A percentile compares a stretch with the other conserved stretches of the same genome.
These are phyloP conservation scores for Tetragnatha versicolor DNA, from an alignment of 1,140 invertebrate genomes.

Conservation along the genomic window DNA sequence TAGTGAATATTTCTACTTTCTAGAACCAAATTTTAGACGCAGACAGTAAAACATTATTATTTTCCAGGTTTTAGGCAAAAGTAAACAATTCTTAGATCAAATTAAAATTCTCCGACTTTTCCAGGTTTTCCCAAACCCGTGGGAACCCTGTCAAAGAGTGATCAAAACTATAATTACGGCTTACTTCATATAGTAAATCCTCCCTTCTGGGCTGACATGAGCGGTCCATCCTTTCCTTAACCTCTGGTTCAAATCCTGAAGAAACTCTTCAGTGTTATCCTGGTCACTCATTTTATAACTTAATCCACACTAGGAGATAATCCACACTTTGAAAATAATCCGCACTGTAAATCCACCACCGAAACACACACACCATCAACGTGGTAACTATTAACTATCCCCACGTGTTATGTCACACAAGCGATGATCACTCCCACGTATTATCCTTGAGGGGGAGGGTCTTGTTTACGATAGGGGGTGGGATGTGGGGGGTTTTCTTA, in stretches of 20 bases:
- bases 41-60: too few relatives aligned
- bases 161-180: conserved; percentile 60
- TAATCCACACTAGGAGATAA: neutral
- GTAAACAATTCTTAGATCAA: too few relatives aligned
- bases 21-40: too few relatives aligned
- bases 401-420: conserved; percentile 18
- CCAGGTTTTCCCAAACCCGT: too few relatives aligned
- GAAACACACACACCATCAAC: neutral
- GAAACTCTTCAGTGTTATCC: conserved; percentile 10
- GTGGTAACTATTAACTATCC: neutral
- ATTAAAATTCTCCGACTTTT: too few relatives aligned
- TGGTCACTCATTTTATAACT: neutral
- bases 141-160: neutral
- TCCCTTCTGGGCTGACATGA: conserved; percentile 74
- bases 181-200: conserved; percentile 83
- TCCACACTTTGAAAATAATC: neutral
- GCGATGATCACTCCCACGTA: too few relatives aligned
- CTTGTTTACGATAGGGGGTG: too few relatives aligned
- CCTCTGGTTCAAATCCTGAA: conserved; percentile 59
- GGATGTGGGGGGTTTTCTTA: too few relatives aligned
- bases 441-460: too few relatives aligned
- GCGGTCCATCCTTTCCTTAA: conserved; percentile 72
- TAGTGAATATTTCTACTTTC: too few relatives aligned
- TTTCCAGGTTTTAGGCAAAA: too few relatives aligned
- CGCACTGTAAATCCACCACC: neutral